Conservation (phyloP, 2,888 invertebrate genomes). For the Drosophila bunnanda region DNA sequence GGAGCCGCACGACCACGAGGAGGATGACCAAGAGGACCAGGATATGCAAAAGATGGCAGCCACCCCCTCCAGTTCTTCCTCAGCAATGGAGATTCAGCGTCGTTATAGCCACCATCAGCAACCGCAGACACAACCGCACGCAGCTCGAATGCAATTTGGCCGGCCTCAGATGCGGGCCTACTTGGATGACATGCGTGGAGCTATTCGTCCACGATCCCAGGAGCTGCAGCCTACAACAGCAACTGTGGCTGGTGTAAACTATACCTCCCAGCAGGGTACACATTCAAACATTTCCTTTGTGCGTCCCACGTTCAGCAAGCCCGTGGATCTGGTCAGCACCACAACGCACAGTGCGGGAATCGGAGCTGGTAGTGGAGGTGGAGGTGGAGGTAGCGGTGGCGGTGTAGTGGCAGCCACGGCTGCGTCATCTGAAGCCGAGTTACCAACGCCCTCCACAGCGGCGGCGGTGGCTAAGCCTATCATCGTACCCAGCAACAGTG, state of each 20-base stretch:
- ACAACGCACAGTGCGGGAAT: slow-evolving; percentile 58
- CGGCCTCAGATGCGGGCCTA: slow-evolving; percentile 73
- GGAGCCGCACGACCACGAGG: slow-evolving; percentile 55
- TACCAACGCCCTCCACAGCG: slow-evolving; percentile 45
- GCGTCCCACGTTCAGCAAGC: slow-evolving; percentile 80
- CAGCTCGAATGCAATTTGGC: slow-evolving; percentile 57
- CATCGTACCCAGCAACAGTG: slow-evolving; percentile 18
- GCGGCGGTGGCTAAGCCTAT: slow-evolving; percentile 34
- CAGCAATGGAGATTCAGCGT: slow-evolving; percentile 49
- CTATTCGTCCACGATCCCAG: slow-evolving; percentile 71
- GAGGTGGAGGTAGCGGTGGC: slow-evolving; percentile 3
- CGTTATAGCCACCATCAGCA: slow-evolving; percentile 61
- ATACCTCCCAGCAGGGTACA: slow-evolving; percentile 30
- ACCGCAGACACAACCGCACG: slow-evolving; percentile 37
- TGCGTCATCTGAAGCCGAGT: slow-evolving; percentile 36
- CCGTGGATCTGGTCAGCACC: slow-evolving; percentile 79
- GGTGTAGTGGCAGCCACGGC: slow-evolving; percentile 12
- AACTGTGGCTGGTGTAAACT: slow-evolving; percentile 16
- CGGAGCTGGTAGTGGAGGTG: background rate
- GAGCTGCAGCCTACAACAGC: slow-evolving; percentile 62
- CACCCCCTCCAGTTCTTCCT: slow-evolving; percentile 60
- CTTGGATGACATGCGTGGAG: slow-evolving; percentile 69
- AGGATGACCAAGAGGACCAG: slow-evolving; percentile 70
- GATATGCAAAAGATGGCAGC: slow-evolving; percentile 71
- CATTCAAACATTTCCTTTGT: slow-evolving; percentile 81